Percentiles rank a stretch among this genome's conserved stretches.
phyloP scores from a whole-genome alignment of 1,140 invertebrate species.

The Meloidogyne exigua region DNA sequence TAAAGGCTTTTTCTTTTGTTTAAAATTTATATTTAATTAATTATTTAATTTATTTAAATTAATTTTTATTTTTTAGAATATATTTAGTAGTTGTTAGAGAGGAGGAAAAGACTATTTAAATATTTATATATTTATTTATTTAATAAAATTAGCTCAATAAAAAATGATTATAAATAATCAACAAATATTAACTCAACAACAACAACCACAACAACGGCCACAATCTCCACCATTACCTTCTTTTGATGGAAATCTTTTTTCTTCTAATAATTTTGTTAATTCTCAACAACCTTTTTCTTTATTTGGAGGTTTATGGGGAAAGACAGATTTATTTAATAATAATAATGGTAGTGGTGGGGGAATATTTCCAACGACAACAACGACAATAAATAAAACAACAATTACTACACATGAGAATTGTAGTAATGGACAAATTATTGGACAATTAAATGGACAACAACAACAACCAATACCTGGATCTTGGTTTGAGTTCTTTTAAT shows the following conservation, averaged over 20 bases:
- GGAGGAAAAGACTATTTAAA: neutral
- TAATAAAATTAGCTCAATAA: neutral
- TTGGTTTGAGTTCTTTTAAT: no score
- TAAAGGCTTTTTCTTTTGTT: no score
- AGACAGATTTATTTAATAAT: neutral
- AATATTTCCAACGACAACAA: neutral
- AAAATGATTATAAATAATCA: neutral
- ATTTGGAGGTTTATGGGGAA: neutral
- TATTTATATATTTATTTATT: no score
- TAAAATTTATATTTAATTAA: neutral
- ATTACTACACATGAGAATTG: neutral
- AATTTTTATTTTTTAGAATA: neutral
- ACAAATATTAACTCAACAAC: neutral
- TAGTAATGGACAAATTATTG: neutral
- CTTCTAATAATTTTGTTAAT: no score
- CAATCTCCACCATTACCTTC: neutral
- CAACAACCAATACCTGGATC: neutral
- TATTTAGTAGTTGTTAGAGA: neutral
- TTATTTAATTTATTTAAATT: neutral
- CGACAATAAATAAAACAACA: neutral
- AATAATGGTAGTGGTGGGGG: neutral
- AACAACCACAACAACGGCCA: neutral
- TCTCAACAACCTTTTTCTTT: neutral
- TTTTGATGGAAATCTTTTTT: neutral
- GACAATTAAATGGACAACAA: neutral